Evolutionary conservation across 2,797 vertebrate species (phyloP).

Genomic region (Aplochiton taeniatus): DNA sequence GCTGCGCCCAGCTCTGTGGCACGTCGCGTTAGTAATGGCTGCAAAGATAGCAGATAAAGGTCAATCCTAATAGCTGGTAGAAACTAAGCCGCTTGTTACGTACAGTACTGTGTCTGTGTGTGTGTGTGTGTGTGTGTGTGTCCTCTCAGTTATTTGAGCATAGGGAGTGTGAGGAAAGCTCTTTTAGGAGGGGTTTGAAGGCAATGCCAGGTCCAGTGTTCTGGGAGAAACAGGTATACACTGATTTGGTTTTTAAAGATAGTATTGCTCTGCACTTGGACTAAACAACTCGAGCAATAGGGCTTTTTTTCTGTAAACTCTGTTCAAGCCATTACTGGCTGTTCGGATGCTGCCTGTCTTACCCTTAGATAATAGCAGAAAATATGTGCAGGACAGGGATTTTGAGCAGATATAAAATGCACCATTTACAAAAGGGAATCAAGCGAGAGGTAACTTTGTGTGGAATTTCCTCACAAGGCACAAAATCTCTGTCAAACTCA

Average conservation of each 20-base stretch:
- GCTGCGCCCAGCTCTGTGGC: constrained; percentile 5
- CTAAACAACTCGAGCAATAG: constrained; percentile 34
- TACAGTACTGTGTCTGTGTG: neutral
- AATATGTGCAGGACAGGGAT: no score
- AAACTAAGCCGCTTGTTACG: constrained; percentile 13
- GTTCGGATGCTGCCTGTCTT: neutral
- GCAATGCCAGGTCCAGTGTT: constrained; percentile 32
- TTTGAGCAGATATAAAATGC: no score
- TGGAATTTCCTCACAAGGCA: constrained; percentile 13
- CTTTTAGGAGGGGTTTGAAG: constrained; percentile 31
- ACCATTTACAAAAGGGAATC: neutral
- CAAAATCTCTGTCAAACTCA: constrained; percentile 32
- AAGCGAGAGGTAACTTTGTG: constrained; percentile 2
- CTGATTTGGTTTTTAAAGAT: constrained; percentile 10
- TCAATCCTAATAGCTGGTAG: constrained; percentile 42
- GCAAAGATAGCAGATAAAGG: constrained; percentile 32
- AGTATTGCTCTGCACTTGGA: constrained; percentile 20
- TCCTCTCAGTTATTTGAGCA: constrained; percentile 6
- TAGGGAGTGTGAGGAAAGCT: constrained; percentile 24
- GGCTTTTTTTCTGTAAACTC: constrained; percentile 21
- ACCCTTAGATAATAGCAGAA: no score
- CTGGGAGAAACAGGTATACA: constrained; percentile 20
- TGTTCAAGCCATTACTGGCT: constrained; percentile 16
- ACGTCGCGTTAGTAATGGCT: constrained; percentile 32
- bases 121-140: constrained; percentile 1